Conservation (phyloP, 2,888 invertebrate genomes). For the Oligia fasciuncula region DNA sequence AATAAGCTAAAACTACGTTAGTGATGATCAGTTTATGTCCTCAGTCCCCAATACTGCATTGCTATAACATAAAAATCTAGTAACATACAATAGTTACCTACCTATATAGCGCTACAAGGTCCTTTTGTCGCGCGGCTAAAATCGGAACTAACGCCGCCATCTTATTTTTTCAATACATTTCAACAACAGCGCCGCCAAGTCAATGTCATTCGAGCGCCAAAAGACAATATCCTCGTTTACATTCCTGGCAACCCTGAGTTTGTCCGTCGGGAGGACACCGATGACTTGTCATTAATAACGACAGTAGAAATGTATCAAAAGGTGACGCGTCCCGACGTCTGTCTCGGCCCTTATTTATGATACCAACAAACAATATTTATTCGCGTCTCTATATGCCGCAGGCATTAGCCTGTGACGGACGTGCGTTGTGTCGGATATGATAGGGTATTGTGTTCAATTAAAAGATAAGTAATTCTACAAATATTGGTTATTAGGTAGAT, state of each 20-base stretch:
- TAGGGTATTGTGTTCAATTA: neutral
- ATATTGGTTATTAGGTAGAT: neutral
- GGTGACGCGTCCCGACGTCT: conserved; percentile 89
- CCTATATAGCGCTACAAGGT: neutral
- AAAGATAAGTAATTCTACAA: neutral
- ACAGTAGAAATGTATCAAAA: conserved; percentile 90
- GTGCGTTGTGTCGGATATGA: conserved; percentile 43
- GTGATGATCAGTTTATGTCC: too few relatives aligned
- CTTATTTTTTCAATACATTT: neutral
- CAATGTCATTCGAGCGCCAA: neutral
- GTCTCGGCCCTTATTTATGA: conserved; percentile 88
- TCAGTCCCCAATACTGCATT: too few relatives aligned
- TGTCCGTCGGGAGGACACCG: conserved; percentile 87
- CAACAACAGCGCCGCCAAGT: neutral
- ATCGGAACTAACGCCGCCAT: neutral
- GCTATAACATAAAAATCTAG: neutral
- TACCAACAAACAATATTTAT: conserved; percentile 87
- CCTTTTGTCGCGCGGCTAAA: neutral
- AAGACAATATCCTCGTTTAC: conserved; percentile 4
- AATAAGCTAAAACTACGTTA: too few relatives aligned
- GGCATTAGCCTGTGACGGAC: conserved; percentile 64
- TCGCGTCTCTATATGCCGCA: conserved; percentile 60
- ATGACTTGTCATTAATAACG: conserved; percentile 91
- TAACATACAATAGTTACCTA: neutral
- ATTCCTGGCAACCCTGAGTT: conserved; percentile 79